Percentiles rank a stretch among this genome's conserved stretches.
These are phyloP conservation scores for Mormoops blainvillei DNA, from an alignment of 2,113 vertebrate genomes.

Conservation along the genomic window DNA sequence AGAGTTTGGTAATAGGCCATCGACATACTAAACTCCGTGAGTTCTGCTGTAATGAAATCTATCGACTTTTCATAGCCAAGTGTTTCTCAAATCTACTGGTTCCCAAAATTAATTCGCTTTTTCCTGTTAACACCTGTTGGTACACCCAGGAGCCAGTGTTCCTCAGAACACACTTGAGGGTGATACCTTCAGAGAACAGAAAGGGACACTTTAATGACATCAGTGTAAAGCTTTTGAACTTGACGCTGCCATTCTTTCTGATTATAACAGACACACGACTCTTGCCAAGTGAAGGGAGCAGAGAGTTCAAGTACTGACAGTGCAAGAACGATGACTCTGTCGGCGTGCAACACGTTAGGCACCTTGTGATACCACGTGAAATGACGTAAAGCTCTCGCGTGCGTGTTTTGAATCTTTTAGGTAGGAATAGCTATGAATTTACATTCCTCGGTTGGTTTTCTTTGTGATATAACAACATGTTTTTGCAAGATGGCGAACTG, in stretches of 20 bases:
- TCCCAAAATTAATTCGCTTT: not conserved
- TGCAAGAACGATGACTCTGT: not conserved
- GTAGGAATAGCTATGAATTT: not conserved
- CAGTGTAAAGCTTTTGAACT: not conserved
- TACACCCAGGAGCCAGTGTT: not conserved
- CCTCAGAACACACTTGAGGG: not conserved
- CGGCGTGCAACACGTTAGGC: not conserved
- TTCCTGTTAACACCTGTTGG: not conserved
- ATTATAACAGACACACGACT: not conserved
- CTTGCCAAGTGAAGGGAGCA: not conserved
- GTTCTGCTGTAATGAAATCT: not conserved
- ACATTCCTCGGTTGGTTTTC: not conserved
- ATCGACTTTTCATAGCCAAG: not conserved
- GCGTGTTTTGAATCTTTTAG: not conserved
- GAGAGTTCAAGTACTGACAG: not conserved
- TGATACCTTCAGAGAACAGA: not conserved
- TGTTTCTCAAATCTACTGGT: not conserved
- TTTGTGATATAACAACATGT: not conserved
- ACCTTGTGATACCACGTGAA: not conserved
- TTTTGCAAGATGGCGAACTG: not conserved
- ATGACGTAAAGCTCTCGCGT: not conserved
- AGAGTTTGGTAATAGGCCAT: not conserved
- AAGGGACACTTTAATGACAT: not conserved
- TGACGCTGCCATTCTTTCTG: not conserved
- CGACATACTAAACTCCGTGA: not conserved